A percentile compares a stretch with the other conserved stretches of the same genome.
Conservation (phyloP, 1,140 invertebrate species). For the Drosophila kikkawai region DNA sequence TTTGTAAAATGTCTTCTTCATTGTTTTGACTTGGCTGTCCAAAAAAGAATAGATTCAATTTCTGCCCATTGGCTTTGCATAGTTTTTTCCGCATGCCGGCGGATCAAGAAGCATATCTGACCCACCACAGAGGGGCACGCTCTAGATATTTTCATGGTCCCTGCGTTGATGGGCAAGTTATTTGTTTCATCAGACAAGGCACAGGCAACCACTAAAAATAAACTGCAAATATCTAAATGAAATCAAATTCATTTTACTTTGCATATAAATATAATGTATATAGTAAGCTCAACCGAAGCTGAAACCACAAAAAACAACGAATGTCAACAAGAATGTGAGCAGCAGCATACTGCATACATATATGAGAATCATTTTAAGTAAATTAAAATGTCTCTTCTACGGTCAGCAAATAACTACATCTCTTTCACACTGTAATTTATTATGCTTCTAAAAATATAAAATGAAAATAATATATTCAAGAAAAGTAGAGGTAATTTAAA, state of each 20-base stretch:
- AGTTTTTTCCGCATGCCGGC: conserved; percentile 35
- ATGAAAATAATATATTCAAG: conserved; percentile 3
- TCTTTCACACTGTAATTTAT: conserved; percentile 4
- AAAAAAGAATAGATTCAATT: conserved; percentile 15
- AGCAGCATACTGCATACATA: neutral
- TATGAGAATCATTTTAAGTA: conserved; percentile 31
- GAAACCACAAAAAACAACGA: conserved; percentile 20
- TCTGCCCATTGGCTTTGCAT: conserved; percentile 3
- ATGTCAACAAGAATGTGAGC: conserved; percentile 15
- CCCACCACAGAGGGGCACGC: conserved; percentile 16
- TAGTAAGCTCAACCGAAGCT: conserved; percentile 12
- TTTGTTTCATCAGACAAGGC: conserved; percentile 47
- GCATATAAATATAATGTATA: conserved; percentile 6
- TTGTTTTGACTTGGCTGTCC: neutral
- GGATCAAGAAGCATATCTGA: conserved; percentile 32
- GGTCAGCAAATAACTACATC: conserved; percentile 8
- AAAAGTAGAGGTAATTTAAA: neutral
- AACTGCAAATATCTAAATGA: conserved; percentile 52
- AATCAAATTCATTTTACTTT: conserved; percentile 46
- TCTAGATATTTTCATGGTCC: conserved; percentile 48
- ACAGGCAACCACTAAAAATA: conserved; percentile 61
- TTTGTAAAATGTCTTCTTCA: conserved; percentile 3
- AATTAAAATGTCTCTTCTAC: conserved; percentile 37
- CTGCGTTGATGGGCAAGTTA: conserved; percentile 54
- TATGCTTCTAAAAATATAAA: conserved; percentile 11